phyloP scores from a whole-genome alignment of 2,113 vertebrate species.

The Alethe diademata region DNA sequence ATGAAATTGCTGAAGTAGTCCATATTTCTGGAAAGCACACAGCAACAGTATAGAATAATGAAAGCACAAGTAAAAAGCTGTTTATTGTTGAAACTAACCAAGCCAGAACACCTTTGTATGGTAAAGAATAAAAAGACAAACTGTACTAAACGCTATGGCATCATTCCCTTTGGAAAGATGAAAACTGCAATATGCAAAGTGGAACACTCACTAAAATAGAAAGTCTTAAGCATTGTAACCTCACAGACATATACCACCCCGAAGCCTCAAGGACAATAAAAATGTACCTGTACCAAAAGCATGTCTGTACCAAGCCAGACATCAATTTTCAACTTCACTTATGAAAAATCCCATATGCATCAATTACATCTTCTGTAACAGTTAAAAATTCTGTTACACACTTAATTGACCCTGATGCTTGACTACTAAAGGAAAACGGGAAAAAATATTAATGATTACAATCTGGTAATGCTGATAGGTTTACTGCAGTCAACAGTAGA shows the following conservation, averaged over 20 bases:
- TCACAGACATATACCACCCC: background rate
- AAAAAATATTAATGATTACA: background rate
- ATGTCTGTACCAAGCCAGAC: background rate
- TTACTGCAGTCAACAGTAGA: background rate
- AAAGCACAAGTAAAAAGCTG: conserved; percentile 49
- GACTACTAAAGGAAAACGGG: background rate
- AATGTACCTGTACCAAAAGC: background rate
- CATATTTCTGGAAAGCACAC: conserved; percentile 61
- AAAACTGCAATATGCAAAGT: background rate
- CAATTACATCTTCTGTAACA: background rate
- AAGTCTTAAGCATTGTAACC: background rate
- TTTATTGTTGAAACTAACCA: conserved; percentile 20
- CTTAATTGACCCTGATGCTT: background rate
- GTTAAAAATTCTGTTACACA: background rate
- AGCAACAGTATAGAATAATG: conserved; percentile 30
- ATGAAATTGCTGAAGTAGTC: conserved; percentile 63
- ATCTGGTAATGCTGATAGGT: background rate
- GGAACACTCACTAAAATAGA: background rate
- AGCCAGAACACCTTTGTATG: conserved; percentile 21
- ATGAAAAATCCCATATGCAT: background rate
- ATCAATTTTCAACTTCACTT: background rate
- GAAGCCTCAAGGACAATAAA: background rate
- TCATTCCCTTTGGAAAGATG: background rate
- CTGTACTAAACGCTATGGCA: background rate
- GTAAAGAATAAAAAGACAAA: conserved; percentile 21